These are phyloP conservation scores for Lophura nycthemera DNA, from an alignment of 2,113 vertebrate genomes.

Conservation along the genomic window DNA sequence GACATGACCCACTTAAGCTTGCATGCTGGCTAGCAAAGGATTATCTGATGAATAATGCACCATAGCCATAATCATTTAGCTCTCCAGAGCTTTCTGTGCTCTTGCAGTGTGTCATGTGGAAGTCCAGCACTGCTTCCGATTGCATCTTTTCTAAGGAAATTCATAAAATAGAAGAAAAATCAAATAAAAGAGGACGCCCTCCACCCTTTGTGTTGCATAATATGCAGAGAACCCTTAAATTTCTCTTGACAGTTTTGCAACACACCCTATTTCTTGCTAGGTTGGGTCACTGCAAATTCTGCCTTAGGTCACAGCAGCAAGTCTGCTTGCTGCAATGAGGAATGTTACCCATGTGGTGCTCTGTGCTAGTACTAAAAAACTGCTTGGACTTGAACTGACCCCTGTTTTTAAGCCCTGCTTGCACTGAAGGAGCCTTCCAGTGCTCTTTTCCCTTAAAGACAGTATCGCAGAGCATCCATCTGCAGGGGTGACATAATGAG, in stretches of 20 bases:
- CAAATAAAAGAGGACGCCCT: not conserved
- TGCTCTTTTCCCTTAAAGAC: not conserved
- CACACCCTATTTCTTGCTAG: not conserved
- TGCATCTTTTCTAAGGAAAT: not conserved
- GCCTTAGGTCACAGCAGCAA: not conserved
- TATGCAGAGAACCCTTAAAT: not conserved
- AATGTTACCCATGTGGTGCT: not conserved
- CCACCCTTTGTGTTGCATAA: not conserved
- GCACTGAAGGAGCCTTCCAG: not conserved
- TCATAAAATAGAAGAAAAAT: fast-evolving
- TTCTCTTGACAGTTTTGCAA: not conserved
- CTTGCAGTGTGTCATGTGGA: not conserved
- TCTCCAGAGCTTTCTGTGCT: not conserved
- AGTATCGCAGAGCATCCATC: not conserved
- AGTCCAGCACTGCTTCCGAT: not conserved
- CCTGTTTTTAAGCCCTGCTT: not conserved
- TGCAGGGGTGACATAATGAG: not conserved
- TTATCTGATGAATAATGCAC: not conserved
- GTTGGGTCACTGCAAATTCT: not conserved
- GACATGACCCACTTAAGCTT: conserved; percentile 3
- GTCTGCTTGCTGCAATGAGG: not conserved
- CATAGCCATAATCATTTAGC: not conserved
- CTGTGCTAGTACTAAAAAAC: not conserved
- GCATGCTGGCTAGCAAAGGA: not conserved
- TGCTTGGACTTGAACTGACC: not conserved